These are phyloP conservation scores for Notolepis coatsorum DNA, from an alignment of 2,797 vertebrate genomes.

Conservation along the genomic window DNA sequence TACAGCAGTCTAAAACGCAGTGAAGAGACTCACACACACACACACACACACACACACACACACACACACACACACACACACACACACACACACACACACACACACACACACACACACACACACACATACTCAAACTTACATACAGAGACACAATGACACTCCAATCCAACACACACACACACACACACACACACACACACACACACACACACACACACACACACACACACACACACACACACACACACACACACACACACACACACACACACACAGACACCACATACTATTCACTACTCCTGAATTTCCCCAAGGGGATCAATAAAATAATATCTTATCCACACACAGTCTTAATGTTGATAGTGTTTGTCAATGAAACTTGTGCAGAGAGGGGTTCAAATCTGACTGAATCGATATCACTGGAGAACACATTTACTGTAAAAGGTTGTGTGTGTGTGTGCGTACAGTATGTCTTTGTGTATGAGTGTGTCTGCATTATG, in stretches of 20 bases:
- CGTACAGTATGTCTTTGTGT: neutral
- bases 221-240: conserved; percentile 44
- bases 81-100: too few relatives aligned
- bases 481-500: too few relatives aligned
- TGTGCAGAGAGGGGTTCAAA: conserved; percentile 78
- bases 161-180: conserved; percentile 14
- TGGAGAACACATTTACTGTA: conserved; percentile 70
- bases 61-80: neutral
- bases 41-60: conserved; percentile 6
- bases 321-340: too few relatives aligned
- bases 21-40: too few relatives aligned
- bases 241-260: conserved; percentile 11
- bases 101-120: conserved; percentile 1
- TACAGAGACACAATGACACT: too few relatives aligned
- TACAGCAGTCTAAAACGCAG: too few relatives aligned
- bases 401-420: conserved; percentile 78
- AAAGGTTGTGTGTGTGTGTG: conserved; percentile 1
- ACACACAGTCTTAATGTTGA: conserved; percentile 73
- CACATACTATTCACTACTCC: too few relatives aligned
- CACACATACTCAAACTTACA: too few relatives aligned
- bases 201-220: conserved; percentile 13
- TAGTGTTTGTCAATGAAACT: conserved; percentile 69
- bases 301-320: too few relatives aligned
- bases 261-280: conserved; percentile 35
- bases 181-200: neutral